Percentiles rank a stretch among this genome's conserved stretches.
These are phyloP conservation scores for Etheostoma perlongum DNA, from an alignment of 2,797 vertebrate genomes.

Conservation along the genomic window DNA sequence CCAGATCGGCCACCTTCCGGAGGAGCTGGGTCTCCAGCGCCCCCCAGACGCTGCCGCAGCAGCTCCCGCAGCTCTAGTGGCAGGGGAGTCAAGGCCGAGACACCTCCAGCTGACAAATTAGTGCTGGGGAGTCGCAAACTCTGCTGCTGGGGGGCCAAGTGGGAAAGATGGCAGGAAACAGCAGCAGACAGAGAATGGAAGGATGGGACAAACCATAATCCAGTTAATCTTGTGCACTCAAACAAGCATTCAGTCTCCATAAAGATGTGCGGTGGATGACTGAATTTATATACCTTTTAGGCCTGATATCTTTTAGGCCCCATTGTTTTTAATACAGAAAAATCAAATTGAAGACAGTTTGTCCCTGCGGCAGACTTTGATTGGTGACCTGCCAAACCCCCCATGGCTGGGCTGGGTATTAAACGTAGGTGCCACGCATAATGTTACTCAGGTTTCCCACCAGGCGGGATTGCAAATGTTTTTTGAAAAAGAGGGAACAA, in stretches of 20 bases:
- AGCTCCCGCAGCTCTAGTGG: slow-evolving; percentile 92
- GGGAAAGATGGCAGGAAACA: background rate
- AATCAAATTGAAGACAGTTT: slow-evolving; percentile 54
- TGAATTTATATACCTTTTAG: slow-evolving; percentile 25
- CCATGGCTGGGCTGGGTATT: slow-evolving; percentile 49
- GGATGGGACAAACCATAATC: slow-evolving; percentile 25
- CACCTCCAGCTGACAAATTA: slow-evolving; percentile 67
- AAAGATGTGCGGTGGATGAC: slow-evolving; percentile 37
- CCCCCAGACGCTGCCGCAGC: slow-evolving; percentile 91
- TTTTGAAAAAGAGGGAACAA: slow-evolving; percentile 20
- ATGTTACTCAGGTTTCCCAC: slow-evolving; percentile 33
- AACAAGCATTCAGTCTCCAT: slow-evolving; percentile 26
- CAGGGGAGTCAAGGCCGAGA: slow-evolving; percentile 76
- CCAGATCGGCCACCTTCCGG: slow-evolving; percentile 94
- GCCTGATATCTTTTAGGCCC: slow-evolving; percentile 46
- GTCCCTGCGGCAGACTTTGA: slow-evolving; percentile 39
- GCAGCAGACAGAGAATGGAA: background rate
- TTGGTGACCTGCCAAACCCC: slow-evolving; percentile 66
- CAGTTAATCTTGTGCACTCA: slow-evolving; percentile 49
- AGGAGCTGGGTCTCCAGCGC: slow-evolving; percentile 94
- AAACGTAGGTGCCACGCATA: slow-evolving; percentile 34
- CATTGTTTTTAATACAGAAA: slow-evolving; percentile 53
- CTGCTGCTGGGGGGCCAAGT: slow-evolving; percentile 71
- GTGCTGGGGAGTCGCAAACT: slow-evolving; percentile 72
- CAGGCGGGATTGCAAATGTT: slow-evolving; percentile 29